Percentiles rank a stretch among this genome's conserved stretches.
Conservation (phyloP, 2,888 invertebrate species). For the Eudasyphora cyanicolor region DNA sequence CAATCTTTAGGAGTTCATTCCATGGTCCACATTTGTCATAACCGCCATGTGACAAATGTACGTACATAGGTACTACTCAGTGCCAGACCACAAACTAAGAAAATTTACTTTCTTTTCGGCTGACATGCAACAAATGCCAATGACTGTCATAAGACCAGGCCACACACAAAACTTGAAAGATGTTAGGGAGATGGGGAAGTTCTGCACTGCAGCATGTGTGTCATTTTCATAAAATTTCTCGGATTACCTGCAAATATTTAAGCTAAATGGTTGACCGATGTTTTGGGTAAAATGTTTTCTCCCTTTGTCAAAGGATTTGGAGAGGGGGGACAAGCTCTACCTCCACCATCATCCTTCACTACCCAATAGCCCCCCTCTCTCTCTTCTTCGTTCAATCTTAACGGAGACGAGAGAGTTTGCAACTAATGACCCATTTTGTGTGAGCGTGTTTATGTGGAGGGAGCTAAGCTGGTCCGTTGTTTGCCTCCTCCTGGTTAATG, state of each 20-base stretch:
- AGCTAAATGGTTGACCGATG: not conserved
- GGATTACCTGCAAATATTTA: not conserved
- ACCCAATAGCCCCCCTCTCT: not conserved
- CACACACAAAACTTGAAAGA: not conserved
- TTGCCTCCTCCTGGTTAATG: no score
- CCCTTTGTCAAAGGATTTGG: not conserved
- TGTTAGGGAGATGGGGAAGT: no score
- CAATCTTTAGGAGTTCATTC: not conserved
- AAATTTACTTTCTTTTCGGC: conserved; percentile 1
- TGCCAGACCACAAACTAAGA: not conserved
- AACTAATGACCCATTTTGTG: conserved; percentile 58
- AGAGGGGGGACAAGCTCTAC: not conserved
- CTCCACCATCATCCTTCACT: not conserved
- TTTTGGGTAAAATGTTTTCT: not conserved
- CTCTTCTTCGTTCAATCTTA: not conserved
- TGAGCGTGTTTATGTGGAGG: no score
- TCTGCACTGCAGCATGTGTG: not conserved
- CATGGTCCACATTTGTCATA: not conserved
- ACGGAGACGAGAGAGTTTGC: not conserved
- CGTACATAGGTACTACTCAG: not conserved
- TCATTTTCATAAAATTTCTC: not conserved
- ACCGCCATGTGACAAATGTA: not conserved
- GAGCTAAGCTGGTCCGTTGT: not conserved
- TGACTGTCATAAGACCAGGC: not conserved
- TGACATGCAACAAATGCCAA: not conserved